Evolutionary conservation across 1,140 invertebrate species (phyloP).

Genomic region (Drosophila bipectinata): DNA sequence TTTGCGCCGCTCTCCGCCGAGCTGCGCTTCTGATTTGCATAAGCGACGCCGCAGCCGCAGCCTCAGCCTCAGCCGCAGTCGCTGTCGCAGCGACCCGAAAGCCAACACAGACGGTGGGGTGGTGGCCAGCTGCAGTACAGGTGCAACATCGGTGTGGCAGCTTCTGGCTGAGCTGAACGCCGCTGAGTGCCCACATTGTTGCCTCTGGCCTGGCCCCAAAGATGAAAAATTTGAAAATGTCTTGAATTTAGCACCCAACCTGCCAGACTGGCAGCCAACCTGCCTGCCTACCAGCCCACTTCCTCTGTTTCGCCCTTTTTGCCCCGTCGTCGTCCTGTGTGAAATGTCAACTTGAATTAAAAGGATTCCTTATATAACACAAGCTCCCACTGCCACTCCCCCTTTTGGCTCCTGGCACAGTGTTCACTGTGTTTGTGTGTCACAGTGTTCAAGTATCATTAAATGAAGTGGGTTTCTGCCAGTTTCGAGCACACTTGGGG

Average conservation of each 20-base stretch:
- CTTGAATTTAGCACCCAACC: conserved; percentile 63
- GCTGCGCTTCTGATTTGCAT: conserved; percentile 75
- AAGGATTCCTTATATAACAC: conserved; percentile 80
- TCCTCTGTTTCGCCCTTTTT: conserved; percentile 10
- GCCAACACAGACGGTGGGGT: conserved; percentile 40
- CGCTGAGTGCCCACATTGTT: conserved; percentile 77
- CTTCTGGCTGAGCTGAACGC: conserved; percentile 22
- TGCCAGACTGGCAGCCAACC: background rate
- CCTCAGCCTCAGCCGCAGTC: too few relatives aligned
- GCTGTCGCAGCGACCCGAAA: conserved; percentile 59
- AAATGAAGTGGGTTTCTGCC: conserved; percentile 83
- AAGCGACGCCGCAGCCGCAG: conserved; percentile 51
- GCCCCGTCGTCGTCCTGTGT: conserved; percentile 51
- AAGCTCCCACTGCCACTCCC: conserved; percentile 18
- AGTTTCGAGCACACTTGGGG: conserved; percentile 83
- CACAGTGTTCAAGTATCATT: conserved; percentile 83
- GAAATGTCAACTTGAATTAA: conserved; percentile 83
- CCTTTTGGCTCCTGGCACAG: conserved; percentile 7
- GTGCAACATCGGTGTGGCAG: conserved; percentile 11
- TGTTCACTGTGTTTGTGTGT: conserved; percentile 78
- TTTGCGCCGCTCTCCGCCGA: conserved; percentile 15
- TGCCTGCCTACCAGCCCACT: background rate
- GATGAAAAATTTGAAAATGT: conserved; percentile 83
- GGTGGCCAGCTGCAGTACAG: conserved; percentile 15
- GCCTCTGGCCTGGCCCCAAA: conserved; percentile 68